Percentiles rank a stretch among this genome's conserved stretches.
Evolutionary conservation across 2,113 vertebrate species (phyloP).

Genomic region (Columba livia): DNA sequence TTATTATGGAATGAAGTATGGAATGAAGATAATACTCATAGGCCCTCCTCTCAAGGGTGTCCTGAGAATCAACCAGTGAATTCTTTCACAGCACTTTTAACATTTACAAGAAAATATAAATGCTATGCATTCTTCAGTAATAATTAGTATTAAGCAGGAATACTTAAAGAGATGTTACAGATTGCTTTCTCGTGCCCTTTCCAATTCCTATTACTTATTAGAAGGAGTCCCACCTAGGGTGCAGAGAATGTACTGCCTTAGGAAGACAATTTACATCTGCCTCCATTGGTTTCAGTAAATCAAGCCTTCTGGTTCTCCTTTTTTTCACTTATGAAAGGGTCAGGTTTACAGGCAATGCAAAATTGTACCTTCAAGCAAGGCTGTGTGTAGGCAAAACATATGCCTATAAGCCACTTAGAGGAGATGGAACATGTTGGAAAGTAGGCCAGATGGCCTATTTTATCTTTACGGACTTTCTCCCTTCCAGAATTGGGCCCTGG

Average conservation of each 20-base stretch:
- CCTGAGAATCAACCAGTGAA: conserved; percentile 42
- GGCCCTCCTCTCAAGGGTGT: conserved; percentile 11
- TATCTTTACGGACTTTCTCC: not conserved
- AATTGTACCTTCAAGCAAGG: conserved; percentile 2
- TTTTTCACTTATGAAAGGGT: not conserved
- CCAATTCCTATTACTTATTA: not conserved
- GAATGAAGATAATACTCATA: conserved; percentile 25
- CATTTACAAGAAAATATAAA: conserved; percentile 20
- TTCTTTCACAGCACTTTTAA: conserved; percentile 8
- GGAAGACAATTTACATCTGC: conserved; percentile 38
- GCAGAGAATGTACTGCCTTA: conserved; percentile 12
- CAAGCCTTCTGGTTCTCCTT: not conserved
- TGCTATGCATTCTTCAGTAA: conserved; percentile 27
- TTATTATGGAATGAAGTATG: conserved; percentile 65
- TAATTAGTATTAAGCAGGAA: conserved; percentile 26
- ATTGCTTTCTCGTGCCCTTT: conserved; percentile 13
- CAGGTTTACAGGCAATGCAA: not conserved
- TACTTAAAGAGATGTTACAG: conserved; percentile 14
- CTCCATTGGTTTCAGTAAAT: conserved; percentile 32
- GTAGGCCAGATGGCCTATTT: conserved; percentile 7
- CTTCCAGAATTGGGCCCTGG: not conserved
- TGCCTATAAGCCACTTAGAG: not conserved
- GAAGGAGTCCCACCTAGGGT: not conserved
- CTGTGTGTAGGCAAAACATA: not conserved
- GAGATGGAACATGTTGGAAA: not conserved